Conservation (phyloP, 1,140 invertebrate species). For the Rhizoglyphus robini region DNA sequence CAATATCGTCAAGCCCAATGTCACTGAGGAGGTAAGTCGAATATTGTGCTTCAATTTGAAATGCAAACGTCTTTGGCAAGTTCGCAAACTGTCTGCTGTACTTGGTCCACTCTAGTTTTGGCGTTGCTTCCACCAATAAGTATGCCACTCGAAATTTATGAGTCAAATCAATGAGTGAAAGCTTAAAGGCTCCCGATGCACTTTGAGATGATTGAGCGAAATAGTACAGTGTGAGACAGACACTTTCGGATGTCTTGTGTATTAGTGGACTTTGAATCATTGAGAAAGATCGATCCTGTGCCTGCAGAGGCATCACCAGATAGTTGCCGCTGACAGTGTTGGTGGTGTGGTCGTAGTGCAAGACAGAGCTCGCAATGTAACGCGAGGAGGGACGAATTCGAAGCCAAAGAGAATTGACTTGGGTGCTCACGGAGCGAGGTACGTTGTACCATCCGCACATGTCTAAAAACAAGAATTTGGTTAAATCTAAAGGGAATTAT, state of each 20-base stretch:
- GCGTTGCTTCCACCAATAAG: not conserved
- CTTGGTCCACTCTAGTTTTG: not conserved
- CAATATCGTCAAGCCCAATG: slow-evolving; percentile 10
- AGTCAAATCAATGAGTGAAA: not conserved
- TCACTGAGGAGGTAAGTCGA: not conserved
- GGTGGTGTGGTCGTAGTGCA: not conserved
- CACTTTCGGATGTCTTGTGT: not conserved
- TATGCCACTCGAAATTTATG: not conserved
- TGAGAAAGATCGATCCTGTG: too few species aligned
- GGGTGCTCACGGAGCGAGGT: too few species aligned
- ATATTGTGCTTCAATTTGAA: not conserved
- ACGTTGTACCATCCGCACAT: slow-evolving; percentile 26
- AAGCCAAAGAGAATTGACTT: not conserved
- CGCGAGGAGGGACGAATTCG: not conserved
- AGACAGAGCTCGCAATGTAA: not conserved
- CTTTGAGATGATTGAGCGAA: not conserved
- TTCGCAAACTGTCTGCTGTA: not conserved
- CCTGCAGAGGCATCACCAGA: not conserved
- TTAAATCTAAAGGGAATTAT: not conserved
- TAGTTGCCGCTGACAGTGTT: not conserved
- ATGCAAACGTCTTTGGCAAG: not conserved
- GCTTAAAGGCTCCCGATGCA: not conserved
- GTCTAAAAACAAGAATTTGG: not conserved
- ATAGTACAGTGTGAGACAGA: slow-evolving; percentile 2
- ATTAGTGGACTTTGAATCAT: not conserved